Conservation (phyloP, 2,888 invertebrate species). For the Cephus nigrinus region DNA sequence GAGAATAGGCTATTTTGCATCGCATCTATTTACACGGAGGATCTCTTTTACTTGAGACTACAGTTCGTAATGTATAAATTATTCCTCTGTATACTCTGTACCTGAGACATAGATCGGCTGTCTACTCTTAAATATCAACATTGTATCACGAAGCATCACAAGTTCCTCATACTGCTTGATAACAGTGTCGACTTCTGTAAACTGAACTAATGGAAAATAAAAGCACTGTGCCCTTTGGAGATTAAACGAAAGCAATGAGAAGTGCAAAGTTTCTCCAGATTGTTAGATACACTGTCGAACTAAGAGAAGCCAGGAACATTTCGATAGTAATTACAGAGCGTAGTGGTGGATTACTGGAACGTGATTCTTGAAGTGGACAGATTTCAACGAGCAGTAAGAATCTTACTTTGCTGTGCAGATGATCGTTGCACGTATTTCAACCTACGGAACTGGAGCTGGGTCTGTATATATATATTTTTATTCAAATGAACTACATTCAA, state of each 20-base stretch:
- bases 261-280: neutral
- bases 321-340: neutral
- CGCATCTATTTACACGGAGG: no score
- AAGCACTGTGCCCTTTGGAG: neutral
- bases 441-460: no score
- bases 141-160: neutral
- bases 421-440: neutral
- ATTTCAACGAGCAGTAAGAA: neutral
- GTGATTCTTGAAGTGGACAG: neutral
- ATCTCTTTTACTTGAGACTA: no score
- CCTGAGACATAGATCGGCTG: no score
- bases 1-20: no score
- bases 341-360: neutral
- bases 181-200: neutral
- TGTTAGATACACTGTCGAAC: neutral
- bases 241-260: neutral
- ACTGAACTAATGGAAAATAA: neutral
- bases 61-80: no score
- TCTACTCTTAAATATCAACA: neutral
- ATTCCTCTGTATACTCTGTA: no score
- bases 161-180: neutral
- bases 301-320: neutral
- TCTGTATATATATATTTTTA: neutral
- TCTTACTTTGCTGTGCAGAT: neutral
- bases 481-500: neutral